phyloP scores from a whole-genome alignment of 2,797 vertebrate genomes.

The Enteromius paludinosus region DNA sequence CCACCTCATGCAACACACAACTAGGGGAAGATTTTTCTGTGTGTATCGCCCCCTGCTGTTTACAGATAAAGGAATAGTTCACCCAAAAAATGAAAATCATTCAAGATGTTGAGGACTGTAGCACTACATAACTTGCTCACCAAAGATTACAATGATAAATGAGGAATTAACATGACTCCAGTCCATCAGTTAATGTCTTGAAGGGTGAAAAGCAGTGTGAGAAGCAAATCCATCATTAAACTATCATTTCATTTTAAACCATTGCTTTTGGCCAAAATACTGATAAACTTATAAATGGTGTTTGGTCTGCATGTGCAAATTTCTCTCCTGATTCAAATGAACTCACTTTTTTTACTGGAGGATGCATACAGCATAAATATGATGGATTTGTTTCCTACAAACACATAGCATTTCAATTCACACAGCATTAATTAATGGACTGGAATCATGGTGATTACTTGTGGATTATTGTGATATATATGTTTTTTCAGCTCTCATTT shows the following conservation, averaged over 20 bases:
- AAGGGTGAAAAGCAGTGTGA: not conserved
- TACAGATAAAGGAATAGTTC: not conserved
- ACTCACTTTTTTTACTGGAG: not conserved
- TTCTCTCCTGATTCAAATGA: not conserved
- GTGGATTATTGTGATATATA: not conserved
- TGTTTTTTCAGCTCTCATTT: not conserved
- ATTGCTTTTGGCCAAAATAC: not conserved
- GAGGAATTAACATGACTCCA: not conserved
- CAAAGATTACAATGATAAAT: not conserved
- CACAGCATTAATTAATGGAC: not conserved
- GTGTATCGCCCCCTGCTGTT: conserved; percentile 54
- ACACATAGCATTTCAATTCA: not conserved
- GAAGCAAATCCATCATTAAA: not conserved
- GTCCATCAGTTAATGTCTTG: not conserved
- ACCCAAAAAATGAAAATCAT: not conserved
- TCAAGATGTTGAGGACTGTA: not conserved
- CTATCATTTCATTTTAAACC: not conserved
- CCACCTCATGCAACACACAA: not conserved
- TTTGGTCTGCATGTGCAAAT: not conserved
- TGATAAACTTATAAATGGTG: not conserved
- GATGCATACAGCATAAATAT: not conserved
- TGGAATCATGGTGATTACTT: not conserved
- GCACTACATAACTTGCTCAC: not conserved
- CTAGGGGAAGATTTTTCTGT: conserved; percentile 12
- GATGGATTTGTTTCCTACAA: not conserved